Evolutionary conservation across 2,888 invertebrate species (phyloP).

Genomic region (Emmelina monodactyla): DNA sequence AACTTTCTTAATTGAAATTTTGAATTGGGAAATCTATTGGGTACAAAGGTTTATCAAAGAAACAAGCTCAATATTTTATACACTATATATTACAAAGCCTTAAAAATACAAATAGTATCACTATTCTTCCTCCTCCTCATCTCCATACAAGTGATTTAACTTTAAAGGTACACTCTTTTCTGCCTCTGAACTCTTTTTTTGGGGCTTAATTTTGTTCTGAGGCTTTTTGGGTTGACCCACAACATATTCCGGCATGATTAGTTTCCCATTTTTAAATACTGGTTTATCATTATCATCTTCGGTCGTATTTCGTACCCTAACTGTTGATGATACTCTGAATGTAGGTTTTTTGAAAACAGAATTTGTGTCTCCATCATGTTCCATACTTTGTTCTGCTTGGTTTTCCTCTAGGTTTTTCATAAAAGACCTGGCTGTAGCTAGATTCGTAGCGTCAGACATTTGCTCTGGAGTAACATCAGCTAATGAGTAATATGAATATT

Average conservation of each 20-base stretch:
- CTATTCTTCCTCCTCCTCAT: slow-evolving; percentile 26
- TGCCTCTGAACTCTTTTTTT: background rate
- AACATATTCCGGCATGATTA: slow-evolving; percentile 85
- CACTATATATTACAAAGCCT: no score
- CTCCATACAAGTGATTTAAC: slow-evolving; percentile 54
- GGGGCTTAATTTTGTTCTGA: slow-evolving; percentile 25
- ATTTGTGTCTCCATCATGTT: slow-evolving; percentile 27
- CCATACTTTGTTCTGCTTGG: slow-evolving; percentile 25
- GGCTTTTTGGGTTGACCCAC: slow-evolving; percentile 68
- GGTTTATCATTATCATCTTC: slow-evolving; percentile 35
- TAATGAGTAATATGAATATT: slow-evolving; percentile 82
- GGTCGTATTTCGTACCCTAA: slow-evolving; percentile 25
- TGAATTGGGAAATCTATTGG: no score
- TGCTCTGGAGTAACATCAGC: slow-evolving; percentile 78
- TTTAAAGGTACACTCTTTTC: slow-evolving; percentile 36
- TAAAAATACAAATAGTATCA: background rate
- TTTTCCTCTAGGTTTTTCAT: slow-evolving; percentile 72
- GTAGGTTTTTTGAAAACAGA: slow-evolving; percentile 48
- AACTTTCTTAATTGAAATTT: no score
- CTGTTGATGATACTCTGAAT: slow-evolving; percentile 36
- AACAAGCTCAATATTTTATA: no score
- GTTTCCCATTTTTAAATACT: slow-evolving; percentile 71
- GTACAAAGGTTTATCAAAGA: no score
- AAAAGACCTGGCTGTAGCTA: slow-evolving; percentile 79
- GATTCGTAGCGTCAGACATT: slow-evolving; percentile 81